These are phyloP conservation scores for Sebastes variabilis DNA, from an alignment of 2,797 vertebrate species.

Conservation along the genomic window DNA sequence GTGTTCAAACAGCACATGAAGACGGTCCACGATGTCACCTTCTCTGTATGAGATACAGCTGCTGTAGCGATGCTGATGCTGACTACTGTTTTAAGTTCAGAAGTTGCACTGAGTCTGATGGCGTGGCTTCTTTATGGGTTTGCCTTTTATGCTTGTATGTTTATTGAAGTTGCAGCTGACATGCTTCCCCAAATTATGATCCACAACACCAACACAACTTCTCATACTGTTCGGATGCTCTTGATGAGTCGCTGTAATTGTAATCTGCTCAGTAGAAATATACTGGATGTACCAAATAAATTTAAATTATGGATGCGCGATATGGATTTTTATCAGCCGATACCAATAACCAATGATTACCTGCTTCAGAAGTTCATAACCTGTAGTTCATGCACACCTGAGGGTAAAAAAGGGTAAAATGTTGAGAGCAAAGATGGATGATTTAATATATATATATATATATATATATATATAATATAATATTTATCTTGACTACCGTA, in stretches of 20 bases:
- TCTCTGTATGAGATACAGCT: neutral
- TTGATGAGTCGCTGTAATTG: no score
- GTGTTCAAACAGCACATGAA: constrained; percentile 23
- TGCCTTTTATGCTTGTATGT: neutral
- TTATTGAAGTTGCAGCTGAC: neutral
- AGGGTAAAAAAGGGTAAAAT: no score
- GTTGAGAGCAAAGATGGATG: no score
- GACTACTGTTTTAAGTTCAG: neutral
- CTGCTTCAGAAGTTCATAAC: no score
- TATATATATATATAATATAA: no score
- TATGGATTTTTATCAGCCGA: no score
- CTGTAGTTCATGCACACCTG: no score
- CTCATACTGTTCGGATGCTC: neutral
- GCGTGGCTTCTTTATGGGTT: neutral
- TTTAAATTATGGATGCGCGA: no score
- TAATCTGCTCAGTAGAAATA: no score
- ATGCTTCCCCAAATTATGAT: neutral
- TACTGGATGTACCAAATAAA: no score
- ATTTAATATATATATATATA: no score
- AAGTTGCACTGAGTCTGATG: neutral
- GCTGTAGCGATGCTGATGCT: neutral
- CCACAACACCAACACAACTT: neutral
- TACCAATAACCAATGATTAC: no score
- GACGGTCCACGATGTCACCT: neutral
- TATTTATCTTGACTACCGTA: fast-evolving